Percentiles rank a stretch among this genome's conserved stretches.
Conservation (phyloP, 2,888 invertebrate species). For the Carabus problematicus region DNA sequence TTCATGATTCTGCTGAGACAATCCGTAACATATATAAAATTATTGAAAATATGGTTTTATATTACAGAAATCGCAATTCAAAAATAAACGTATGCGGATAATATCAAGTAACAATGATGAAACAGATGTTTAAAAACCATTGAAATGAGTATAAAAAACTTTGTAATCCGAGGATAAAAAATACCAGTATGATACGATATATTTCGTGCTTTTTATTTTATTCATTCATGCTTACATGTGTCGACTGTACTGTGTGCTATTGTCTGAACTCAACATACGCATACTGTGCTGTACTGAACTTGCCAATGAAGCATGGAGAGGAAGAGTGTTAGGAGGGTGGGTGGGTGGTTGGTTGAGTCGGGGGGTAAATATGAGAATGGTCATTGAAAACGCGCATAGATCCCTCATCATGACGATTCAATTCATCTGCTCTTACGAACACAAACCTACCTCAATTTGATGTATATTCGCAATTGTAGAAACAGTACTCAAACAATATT, state of each 20-base stretch:
- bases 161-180: background rate
- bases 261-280: no score
- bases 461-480: background rate
- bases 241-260: conserved; percentile 10
- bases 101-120: conserved; percentile 1
- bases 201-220: conserved; percentile 13
- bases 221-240: conserved; percentile 4
- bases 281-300: no score
- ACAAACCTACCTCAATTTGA: conserved; percentile 20
- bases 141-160: background rate
- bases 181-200: conserved; percentile 13
- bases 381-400: conserved; percentile 24
- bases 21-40: no score
- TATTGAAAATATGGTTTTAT: no score
- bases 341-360: background rate
- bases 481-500: conserved; percentile 21
- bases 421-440: conserved; percentile 8
- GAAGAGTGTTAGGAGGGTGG: background rate
- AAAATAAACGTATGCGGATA: no score
- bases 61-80: no score
- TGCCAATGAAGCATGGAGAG: no score
- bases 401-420: conserved; percentile 24
- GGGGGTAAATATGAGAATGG: background rate
- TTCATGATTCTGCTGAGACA: no score
- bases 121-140: conserved; percentile 6